These are phyloP conservation scores for Neopelma chrysocephalum DNA, from an alignment of 2,797 vertebrate species.

Conservation along the genomic window DNA sequence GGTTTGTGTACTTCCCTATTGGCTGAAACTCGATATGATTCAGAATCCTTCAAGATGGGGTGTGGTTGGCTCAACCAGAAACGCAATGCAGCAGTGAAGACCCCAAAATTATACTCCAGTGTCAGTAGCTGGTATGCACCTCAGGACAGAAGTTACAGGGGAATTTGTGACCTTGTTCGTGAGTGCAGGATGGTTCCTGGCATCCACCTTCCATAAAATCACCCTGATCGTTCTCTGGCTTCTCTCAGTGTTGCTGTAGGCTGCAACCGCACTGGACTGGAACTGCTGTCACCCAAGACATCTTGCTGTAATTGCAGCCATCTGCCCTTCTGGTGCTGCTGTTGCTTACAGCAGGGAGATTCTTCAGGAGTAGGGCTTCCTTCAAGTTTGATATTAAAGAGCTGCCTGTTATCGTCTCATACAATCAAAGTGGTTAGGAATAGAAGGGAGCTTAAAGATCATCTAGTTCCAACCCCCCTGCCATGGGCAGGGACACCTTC, in stretches of 20 bases:
- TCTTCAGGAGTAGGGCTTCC: neutral
- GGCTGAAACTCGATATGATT: neutral
- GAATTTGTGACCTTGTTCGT: neutral
- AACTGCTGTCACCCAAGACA: neutral
- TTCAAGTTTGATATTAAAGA: neutral
- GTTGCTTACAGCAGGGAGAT: neutral
- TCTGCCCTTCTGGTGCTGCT: neutral
- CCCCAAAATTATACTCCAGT: neutral
- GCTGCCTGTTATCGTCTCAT: neutral
- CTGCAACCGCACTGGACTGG: neutral
- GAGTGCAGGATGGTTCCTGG: neutral
- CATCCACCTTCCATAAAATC: neutral
- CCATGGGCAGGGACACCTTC: neutral
- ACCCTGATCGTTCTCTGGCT: neutral
- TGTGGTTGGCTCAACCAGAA: neutral
- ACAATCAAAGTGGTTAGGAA: neutral
- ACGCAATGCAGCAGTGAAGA: fast-evolving
- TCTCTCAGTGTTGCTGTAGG: neutral
- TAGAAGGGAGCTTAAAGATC: neutral
- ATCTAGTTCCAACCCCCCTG: neutral
- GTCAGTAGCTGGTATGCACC: neutral
- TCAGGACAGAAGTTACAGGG: neutral
- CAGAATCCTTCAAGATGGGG: fast-evolving
- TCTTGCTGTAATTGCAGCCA: neutral
- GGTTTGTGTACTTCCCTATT: neutral